These are phyloP conservation scores for Urocolius indicus DNA, from an alignment of 2,113 vertebrate genomes.

Conservation along the genomic window DNA sequence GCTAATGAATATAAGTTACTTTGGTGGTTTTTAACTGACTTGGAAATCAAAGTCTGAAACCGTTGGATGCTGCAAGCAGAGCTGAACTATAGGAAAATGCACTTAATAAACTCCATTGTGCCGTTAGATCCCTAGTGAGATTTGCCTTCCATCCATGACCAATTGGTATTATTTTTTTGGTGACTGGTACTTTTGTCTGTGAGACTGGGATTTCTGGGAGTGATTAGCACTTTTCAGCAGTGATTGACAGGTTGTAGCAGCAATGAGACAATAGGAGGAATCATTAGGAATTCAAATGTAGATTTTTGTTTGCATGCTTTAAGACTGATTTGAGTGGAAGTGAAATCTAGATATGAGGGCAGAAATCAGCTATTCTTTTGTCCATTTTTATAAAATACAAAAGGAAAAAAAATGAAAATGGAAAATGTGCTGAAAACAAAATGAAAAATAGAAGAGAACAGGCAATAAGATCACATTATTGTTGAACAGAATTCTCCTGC, in stretches of 20 bases:
- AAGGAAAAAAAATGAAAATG: neutral
- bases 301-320: constrained; percentile 74
- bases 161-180: constrained; percentile 83
- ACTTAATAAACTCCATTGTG: constrained; percentile 84
- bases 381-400: constrained; percentile 22
- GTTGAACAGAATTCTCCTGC: neutral
- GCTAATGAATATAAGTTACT: constrained; percentile 79
- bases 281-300: constrained; percentile 83
- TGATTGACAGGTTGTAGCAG: constrained; percentile 83
- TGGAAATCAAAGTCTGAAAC: constrained; percentile 79
- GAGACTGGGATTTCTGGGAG: constrained; percentile 78
- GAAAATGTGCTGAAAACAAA: constrained; percentile 21
- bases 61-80: constrained; percentile 52
- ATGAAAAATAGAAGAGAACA: neutral
- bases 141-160: constrained; percentile 81
- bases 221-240: constrained; percentile 84
- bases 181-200: constrained; percentile 84
- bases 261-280: constrained; percentile 81
- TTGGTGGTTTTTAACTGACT: constrained; percentile 76
- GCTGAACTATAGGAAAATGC: constrained; percentile 73
- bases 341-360: constrained; percentile 52
- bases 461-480: neutral
- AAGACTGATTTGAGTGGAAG: constrained; percentile 58
- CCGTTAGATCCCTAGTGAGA: constrained; percentile 71
- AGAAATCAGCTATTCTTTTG: constrained; percentile 50